A percentile compares a stretch with the other conserved stretches of the same genome.
phyloP scores from a whole-genome alignment of 1,140 invertebrate species.

The Stratiolaelaps scimitus region DNA sequence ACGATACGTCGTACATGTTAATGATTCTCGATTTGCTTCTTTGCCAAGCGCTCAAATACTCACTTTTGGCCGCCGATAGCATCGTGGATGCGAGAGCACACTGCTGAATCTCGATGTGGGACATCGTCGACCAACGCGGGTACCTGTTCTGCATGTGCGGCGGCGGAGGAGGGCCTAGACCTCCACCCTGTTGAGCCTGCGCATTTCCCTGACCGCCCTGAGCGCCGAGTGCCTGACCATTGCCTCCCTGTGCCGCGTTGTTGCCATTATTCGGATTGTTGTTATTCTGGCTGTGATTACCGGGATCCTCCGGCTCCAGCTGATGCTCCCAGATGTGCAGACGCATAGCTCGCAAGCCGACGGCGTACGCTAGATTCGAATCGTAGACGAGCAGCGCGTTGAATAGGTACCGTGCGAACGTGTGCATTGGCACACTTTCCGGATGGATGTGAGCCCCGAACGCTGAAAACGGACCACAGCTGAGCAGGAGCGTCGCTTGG shows the following conservation, averaged over 20 bases:
- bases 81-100: conserved; percentile 64
- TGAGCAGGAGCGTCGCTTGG: conserved; percentile 50
- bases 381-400: conserved; percentile 55
- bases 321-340: conserved; percentile 61
- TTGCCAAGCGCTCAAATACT: conserved; percentile 30
- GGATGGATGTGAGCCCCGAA: conserved; percentile 60
- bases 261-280: background rate
- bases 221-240: conserved; percentile 26
- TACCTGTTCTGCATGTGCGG: conserved; percentile 48
- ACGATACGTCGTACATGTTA: no score
- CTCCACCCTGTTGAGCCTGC: no score
- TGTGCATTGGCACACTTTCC: conserved; percentile 63
- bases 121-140: conserved; percentile 57
- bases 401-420: conserved; percentile 65
- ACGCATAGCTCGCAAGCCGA: conserved; percentile 50
- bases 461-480: conserved; percentile 55
- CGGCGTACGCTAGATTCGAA: conserved; percentile 59
- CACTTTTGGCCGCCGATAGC: conserved; percentile 58
- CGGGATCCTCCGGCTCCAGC: conserved; percentile 49
- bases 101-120: conserved; percentile 65
- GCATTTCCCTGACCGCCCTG: no score
- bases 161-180: conserved; percentile 35
- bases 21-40: no score
- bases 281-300: conserved; percentile 33
- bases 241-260: conserved; percentile 32